Evolutionary conservation across 2,888 invertebrate species (phyloP), one percentile per base, ranked within the genome.

Genomic region (Andrena chrysosceles): DNA sequence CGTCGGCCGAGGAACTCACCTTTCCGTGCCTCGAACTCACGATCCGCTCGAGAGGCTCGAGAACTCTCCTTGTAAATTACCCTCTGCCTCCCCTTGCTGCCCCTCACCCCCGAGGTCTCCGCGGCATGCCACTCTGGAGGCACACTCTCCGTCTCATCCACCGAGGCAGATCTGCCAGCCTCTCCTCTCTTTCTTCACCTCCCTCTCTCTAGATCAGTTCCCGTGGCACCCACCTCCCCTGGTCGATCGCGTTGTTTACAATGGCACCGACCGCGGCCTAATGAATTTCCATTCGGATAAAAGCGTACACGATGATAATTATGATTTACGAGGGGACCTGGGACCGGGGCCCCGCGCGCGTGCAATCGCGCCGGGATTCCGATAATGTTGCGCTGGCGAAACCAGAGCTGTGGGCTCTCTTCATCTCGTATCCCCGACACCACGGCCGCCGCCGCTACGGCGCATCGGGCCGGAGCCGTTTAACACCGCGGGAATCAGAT

Each of bases 201-300:
- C 13, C 48, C 20, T n/a, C 64, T 70, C 56, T 62, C 6, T 23
- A n/a, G n/a, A 29, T 20, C 23, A 16, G 16, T 20, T n/a, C 35
- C 68, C n/a, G 20, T 64, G 5, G 48, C 52, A 29, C 23, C 52
- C 59, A 10, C 26, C 29, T 35, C 31, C 2, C 59, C 10, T 66
- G 42, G 29, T 60, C 60, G 52, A 66, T 62, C 79, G 84, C 77
- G 90, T 89, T 90, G 91, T 91, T 92, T 91, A 90, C 91, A 90
- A 91, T 92, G 85, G 42, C 89, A 85, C 85, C 86, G 85, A 86
- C 88, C 89, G 88, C 56, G 90, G 90, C 87, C 86, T 89, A 89
- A 91, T 91, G 89, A 90, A 91, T 91, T 91, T 92, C 89, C 90
- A 92, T 92, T 90, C 88, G 91, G 90, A 91, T 91, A 90, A 89